Base-by-base conservation (phyloP, 2,797 vertebrate species). In the Scleropages formosus region DNA sequence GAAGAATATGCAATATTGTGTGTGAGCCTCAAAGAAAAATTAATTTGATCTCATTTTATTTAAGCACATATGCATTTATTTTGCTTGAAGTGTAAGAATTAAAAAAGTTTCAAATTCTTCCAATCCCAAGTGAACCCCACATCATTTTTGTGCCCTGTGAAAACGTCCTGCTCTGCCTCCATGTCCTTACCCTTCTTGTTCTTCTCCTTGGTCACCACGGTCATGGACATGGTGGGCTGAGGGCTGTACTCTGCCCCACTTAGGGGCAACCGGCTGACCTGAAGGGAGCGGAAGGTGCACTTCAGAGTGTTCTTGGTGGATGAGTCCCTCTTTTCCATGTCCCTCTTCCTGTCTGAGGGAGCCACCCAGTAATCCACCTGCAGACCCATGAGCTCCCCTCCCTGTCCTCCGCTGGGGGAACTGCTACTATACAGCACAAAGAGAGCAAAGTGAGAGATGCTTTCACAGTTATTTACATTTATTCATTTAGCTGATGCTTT, bases 271-370 rank as follows among this genome's bases (percentile, higher is more conserved):
- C 97, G 92, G 95, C 96, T 98, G 92, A 98, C 97, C 94, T 98
- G 96, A 84, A 99, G 96, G 84, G 96, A 98, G 90, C 96, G 96
- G 91, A 99, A 99, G 93, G 96, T 96, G 94, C 97, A 96, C 94
- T 97, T 98, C 79, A 99, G 94, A 27, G 96, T 96, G 90, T 93
- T 98, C 92, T 98, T 99, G 86, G 95, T 88, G 81, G 93, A 88
- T 66, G 89, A 88, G 84, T 99, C 97, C 80, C 91, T 95, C 90
- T 97, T 98, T 88, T 99, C 97, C 0, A 92, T 24, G 20, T 98
- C 97, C 81, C 93, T 95, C 89, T 96, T 98, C 86, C 92, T 94
- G 78, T 98, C 97, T 27, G 86, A 87, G 0, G 88, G 91, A 46
- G 95, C 93, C 56, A 92, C 94, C 97, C 97, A 98, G 90, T 99